Evolutionary conservation across 2,888 invertebrate species (phyloP), one percentile per base, ranked within the genome.

Genomic region (Cordylochernes scorpioides): DNA sequence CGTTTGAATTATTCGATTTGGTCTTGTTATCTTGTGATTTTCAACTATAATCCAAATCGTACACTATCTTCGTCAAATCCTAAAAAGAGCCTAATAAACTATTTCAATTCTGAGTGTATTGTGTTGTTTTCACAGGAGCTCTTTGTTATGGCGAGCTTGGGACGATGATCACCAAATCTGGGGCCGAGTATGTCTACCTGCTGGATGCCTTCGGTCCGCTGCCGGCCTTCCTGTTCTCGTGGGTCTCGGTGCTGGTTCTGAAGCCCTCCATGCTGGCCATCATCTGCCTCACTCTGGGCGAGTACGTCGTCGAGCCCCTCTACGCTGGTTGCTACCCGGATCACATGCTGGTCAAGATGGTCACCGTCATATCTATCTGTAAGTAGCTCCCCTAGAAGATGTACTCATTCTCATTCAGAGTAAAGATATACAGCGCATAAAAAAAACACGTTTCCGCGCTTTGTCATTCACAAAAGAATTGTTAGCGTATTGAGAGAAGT

Each of bases 171-270:
- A 78, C 82, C 47, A 77, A 78, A 46, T 80, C 80, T 40, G 84
- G 84, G 41, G 84, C 80, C 39, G 84, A 86, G 56, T 84, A 84
- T 63, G 80, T 80, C 43, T 84, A 86, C 57, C 80, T 82, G 58
- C 75, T 80, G 73, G 80, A 80, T 55, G 82, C 82, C 33, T 82
- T 80, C 54, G 84, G 84, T 42, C 71, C 77, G 45, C 67, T 75
- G 36, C 43, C 44, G 4, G 47, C 49, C 3, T 52, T 43, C 38
- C 41, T 49, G n/a, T 52, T 42, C 31, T 45, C 49, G 6, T 55
- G 46, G 46, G 40, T 43, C 13, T 40, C 42, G 2, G 38, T 43
- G 3, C 33, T 45, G 16, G 39, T 48, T 16, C 32, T 45, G 17
- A 42, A 49, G 33, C 54, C 56, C 2, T 48, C 54, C 12, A 45